Evolutionary conservation across 2,113 vertebrate genomes (phyloP).

Genomic region (Sceloporus undulatus): DNA sequence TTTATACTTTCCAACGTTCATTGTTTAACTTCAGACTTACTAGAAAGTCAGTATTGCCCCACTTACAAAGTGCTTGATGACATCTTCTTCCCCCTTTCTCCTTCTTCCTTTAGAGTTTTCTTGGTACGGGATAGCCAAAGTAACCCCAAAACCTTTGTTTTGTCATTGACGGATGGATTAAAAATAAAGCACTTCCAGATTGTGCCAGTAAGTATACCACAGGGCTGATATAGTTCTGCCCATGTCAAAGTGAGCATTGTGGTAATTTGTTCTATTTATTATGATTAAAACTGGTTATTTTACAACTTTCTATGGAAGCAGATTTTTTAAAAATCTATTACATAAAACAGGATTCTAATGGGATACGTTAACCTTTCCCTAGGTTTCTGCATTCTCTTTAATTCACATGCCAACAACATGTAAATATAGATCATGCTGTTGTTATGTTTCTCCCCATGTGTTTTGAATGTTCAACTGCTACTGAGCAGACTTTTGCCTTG

Average conservation of each 20-base stretch:
- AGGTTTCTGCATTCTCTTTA: background rate
- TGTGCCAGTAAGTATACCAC: constrained; percentile 88
- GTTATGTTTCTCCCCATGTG: background rate
- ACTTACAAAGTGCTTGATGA: constrained; percentile 63
- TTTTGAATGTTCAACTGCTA: background rate
- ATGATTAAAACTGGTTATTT: background rate
- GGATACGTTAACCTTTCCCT: background rate
- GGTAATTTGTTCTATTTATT: background rate
- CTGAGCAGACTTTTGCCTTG: background rate
- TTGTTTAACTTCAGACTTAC: constrained; percentile 33
- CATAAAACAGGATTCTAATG: constrained; percentile 1
- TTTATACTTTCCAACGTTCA: constrained; percentile 2
- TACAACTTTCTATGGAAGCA: background rate
- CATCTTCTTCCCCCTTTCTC: constrained; percentile 27
- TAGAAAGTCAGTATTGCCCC: constrained; percentile 39
- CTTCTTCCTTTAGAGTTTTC: constrained; percentile 85
- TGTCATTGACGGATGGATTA: constrained; percentile 94
- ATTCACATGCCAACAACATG: background rate
- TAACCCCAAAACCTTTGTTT: constrained; percentile 96
- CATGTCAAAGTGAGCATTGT: background rate
- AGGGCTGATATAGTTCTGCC: background rate
- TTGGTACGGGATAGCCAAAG: constrained; percentile 98
- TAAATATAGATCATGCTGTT: background rate
- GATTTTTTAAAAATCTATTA: background rate
- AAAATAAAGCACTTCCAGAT: constrained; percentile 99